phyloP scores from a whole-genome alignment of 2,888 invertebrate species.

The Acleris literana region DNA sequence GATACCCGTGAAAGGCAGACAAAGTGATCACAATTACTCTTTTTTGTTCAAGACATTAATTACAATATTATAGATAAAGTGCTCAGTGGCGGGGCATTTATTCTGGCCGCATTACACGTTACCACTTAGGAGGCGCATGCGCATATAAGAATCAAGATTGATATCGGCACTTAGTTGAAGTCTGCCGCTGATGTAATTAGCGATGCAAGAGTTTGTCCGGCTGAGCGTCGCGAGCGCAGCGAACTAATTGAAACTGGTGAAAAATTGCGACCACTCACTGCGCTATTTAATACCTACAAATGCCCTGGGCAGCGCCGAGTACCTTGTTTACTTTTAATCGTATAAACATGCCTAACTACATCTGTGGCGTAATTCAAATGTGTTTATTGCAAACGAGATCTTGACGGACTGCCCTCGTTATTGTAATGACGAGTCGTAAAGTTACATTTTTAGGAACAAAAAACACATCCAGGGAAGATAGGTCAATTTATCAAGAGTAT shows the following conservation, averaged over 20 bases:
- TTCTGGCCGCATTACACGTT: constrained; percentile 28
- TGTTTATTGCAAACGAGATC: constrained; percentile 28
- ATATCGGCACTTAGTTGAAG: constrained; percentile 66
- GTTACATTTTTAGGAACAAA: constrained; percentile 1
- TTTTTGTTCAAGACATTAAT: constrained; percentile 16
- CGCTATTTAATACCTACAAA: constrained; percentile 54
- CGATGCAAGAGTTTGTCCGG: constrained; percentile 50
- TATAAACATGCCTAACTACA: constrained; percentile 5
- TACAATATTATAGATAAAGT: constrained; percentile 22
- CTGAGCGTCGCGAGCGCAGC: constrained; percentile 46
- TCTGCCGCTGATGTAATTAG: constrained; percentile 74
- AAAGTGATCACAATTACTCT: constrained; percentile 23
- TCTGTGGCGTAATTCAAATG: constrained; percentile 19
- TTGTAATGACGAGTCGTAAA: constrained; percentile 5
- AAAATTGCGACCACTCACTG: constrained; percentile 70
- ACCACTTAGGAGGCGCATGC: constrained; percentile 46
- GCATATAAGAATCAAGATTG: constrained; percentile 59
- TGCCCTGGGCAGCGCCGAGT: constrained; percentile 46
- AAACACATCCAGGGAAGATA: background rate
- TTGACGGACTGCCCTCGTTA: constrained; percentile 30
- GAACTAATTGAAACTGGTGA: constrained; percentile 68
- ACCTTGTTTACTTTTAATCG: constrained; percentile 40
- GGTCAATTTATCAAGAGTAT: constrained; percentile 1
- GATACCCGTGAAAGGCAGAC: constrained; percentile 18
- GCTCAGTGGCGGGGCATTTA: constrained; percentile 23